A percentile compares a stretch with the other conserved stretches of the same genome.
Evolutionary conservation across 23 tunicate genomes (phyloP).

Genomic region (Halocynthia roretzi): DNA sequence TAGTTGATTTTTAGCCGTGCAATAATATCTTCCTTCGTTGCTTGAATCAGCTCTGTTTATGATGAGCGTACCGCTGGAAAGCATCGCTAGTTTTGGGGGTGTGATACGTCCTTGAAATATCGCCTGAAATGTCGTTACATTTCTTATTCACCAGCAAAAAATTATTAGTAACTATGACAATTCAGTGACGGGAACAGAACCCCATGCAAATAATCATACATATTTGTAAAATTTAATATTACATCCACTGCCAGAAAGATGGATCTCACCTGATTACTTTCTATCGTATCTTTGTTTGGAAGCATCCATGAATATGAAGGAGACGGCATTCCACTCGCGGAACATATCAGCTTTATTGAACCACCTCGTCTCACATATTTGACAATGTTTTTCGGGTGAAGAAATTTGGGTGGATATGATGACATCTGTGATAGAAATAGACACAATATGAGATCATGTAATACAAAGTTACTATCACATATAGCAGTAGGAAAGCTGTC

Average conservation of each 20-base stretch:
- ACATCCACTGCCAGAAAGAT: too few relatives aligned
- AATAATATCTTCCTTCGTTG: constrained; percentile 33
- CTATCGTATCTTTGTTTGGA: constrained; percentile 21
- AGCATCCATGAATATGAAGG: constrained; percentile 33
- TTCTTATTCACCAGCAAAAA: too few relatives aligned
- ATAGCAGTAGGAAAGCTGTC: too few relatives aligned
- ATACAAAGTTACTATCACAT: background rate
- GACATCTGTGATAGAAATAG: background rate
- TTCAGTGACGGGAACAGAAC: too few relatives aligned
- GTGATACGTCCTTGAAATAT: constrained; percentile 12
- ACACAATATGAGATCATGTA: background rate
- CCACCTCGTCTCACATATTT: constrained; percentile 15
- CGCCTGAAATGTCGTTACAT: constrained; percentile 21
- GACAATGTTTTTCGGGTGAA: constrained; percentile 4
- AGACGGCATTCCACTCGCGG: constrained; percentile 20
- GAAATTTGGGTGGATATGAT: constrained; percentile 25
- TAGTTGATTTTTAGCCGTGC: constrained; percentile 25
- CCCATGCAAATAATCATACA: background rate
- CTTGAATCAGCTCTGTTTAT: constrained; percentile 19
- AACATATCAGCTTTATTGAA: constrained; percentile 14
- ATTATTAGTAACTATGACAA: too few relatives aligned
- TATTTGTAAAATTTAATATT: too few relatives aligned
- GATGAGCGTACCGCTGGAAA: constrained; percentile 24
- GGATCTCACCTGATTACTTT: constrained; percentile 18
- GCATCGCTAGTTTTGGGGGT: constrained; percentile 24